These are phyloP conservation scores for Chlorocebus sabaeus DNA, from an alignment of 2,113 vertebrate species.

Conservation along the genomic window DNA sequence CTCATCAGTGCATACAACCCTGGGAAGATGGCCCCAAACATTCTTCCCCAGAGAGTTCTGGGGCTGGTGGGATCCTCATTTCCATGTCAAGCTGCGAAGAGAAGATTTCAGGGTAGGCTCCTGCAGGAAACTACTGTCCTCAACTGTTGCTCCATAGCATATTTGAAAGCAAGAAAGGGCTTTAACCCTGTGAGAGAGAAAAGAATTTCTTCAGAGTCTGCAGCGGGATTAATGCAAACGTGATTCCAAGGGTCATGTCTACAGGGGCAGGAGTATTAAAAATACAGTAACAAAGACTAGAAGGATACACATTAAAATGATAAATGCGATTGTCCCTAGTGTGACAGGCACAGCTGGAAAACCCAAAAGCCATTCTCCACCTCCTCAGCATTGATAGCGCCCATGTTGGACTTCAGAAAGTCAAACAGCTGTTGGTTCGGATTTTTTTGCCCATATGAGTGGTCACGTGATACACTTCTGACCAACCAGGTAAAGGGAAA, in stretches of 20 bases:
- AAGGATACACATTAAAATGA: background rate
- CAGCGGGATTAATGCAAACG: background rate
- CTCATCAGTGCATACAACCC: background rate
- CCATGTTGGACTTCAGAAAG: background rate
- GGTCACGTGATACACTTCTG: background rate
- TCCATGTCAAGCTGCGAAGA: background rate
- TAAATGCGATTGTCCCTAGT: background rate
- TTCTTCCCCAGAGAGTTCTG: background rate
- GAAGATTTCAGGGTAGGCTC: background rate
- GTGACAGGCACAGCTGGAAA: background rate
- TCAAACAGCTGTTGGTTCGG: background rate
- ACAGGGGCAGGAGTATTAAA: background rate
- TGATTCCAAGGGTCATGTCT: background rate
- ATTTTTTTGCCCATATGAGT: background rate
- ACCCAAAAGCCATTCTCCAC: background rate
- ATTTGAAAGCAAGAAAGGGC: background rate
- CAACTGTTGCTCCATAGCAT: background rate
- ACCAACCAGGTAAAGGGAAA: background rate
- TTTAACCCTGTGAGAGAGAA: conserved; percentile 52
- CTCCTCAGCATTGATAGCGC: background rate
- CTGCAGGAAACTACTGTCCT: background rate
- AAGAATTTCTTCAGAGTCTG: background rate
- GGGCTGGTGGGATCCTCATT: background rate
- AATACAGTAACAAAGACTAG: background rate
- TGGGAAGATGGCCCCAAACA: background rate